Conservation (phyloP, 2,888 invertebrate genomes). For the Cheiracanthium punctorium region DNA sequence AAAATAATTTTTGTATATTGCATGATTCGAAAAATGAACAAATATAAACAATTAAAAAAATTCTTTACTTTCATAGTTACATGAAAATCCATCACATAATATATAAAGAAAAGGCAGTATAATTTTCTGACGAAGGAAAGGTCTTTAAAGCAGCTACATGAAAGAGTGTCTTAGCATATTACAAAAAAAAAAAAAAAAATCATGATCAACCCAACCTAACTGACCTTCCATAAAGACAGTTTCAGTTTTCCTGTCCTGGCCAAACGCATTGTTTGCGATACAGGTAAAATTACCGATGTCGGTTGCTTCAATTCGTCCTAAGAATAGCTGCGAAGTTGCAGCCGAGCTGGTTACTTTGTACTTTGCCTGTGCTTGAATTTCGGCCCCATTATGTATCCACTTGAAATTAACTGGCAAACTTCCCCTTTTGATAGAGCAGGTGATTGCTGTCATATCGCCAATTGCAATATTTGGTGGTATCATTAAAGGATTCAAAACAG, state of each 20-base stretch:
- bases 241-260: slow-evolving; percentile 31
- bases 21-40: too few species aligned
- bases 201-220: too few species aligned
- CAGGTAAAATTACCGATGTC: slow-evolving; percentile 68
- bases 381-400: slow-evolving; percentile 41
- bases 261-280: slow-evolving; percentile 32
- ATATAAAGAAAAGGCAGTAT: too few species aligned
- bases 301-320: slow-evolving; percentile 29
- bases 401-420: slow-evolving; percentile 42
- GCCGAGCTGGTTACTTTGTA: slow-evolving; percentile 23
- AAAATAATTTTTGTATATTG: too few species aligned
- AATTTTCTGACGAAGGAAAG: too few species aligned
- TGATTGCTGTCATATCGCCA: slow-evolving; percentile 47
- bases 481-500: slow-evolving; percentile 40
- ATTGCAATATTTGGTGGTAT: slow-evolving; percentile 46
- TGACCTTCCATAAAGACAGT: slow-evolving; percentile 48
- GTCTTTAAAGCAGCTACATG: too few species aligned
- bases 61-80: too few species aligned
- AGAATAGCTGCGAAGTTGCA: slow-evolving; percentile 23
- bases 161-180: too few species aligned
- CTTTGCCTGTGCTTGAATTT: slow-evolving; percentile 7
- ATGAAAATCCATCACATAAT: too few species aligned
- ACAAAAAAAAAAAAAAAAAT: too few species aligned
- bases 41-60: too few species aligned
- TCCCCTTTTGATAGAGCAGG: slow-evolving; percentile 51